A percentile compares a stretch with the other conserved stretches of the same genome.
These are phyloP conservation scores for Patella depressa DNA, from an alignment of 2,888 invertebrate species.

Conservation along the genomic window DNA sequence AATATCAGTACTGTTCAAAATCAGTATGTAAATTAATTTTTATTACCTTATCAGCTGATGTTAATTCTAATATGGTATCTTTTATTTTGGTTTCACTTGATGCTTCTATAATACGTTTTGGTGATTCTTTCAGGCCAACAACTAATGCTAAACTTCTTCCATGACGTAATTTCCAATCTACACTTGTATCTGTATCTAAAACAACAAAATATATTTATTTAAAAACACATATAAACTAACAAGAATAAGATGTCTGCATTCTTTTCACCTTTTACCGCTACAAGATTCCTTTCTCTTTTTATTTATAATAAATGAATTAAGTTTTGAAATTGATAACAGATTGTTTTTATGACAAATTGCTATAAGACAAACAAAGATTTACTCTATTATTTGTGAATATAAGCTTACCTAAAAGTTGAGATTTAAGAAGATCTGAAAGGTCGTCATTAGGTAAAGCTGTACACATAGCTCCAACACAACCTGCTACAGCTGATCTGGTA, in stretches of 20 bases:
- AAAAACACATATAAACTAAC: not conserved
- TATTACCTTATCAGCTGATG: constrained; percentile 80
- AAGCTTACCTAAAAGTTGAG: constrained; percentile 80
- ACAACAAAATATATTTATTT: constrained; percentile 16
- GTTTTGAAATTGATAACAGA: too few species aligned
- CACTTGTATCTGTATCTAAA: constrained; percentile 50
- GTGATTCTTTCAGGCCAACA: constrained; percentile 89
- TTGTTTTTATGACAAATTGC: too few species aligned
- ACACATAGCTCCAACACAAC: constrained; percentile 88
- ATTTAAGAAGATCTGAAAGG: constrained; percentile 80
- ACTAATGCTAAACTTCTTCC: constrained; percentile 88
- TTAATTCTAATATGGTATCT: constrained; percentile 79
- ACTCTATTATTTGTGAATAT: too few species aligned
- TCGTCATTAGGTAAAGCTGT: constrained; percentile 82
- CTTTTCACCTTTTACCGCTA: not conserved
- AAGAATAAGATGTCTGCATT: not conserved
- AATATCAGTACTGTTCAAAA: too few species aligned
- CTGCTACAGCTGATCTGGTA: constrained; percentile 86
- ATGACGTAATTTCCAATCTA: constrained; percentile 83
- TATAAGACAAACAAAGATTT: too few species aligned
- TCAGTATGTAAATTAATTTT: too few species aligned
- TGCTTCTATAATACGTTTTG: constrained; percentile 78
- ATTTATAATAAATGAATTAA: too few species aligned
- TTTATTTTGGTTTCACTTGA: constrained; percentile 81
- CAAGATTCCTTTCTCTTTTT: too few species aligned